A percentile compares a stretch with the other conserved stretches of the same genome.
Conservation (phyloP, 2,797 vertebrate genomes). For the Cynodonichthys magdalenae region DNA sequence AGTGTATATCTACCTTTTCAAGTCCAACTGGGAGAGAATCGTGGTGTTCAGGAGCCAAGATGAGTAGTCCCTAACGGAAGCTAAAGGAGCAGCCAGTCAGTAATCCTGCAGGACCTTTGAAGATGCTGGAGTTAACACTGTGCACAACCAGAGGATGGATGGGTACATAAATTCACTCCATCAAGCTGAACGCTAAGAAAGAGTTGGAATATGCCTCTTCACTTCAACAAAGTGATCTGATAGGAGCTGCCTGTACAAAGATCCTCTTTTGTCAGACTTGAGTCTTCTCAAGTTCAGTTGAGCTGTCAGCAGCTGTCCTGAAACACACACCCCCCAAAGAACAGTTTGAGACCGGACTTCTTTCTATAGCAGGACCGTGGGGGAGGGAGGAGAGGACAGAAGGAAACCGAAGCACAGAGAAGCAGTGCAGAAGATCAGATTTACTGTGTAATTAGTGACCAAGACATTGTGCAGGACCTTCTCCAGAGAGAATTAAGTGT, state of each 20-base stretch:
- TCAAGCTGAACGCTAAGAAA: slow-evolving; percentile 4
- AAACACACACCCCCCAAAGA: slow-evolving; percentile 76
- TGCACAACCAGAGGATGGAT: slow-evolving; percentile 16
- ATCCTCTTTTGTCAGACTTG: slow-evolving; percentile 58
- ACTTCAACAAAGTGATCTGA: slow-evolving; percentile 4
- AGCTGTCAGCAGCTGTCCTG: slow-evolving; percentile 80
- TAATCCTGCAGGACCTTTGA: slow-evolving; percentile 36
- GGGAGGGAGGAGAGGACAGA: slow-evolving; percentile 57
- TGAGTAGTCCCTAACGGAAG: slow-evolving; percentile 35
- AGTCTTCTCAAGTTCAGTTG: slow-evolving; percentile 77
- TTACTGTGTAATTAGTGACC: slow-evolving; percentile 5
- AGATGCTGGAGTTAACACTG: slow-evolving; percentile 11
- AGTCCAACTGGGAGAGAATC: too few relatives aligned
- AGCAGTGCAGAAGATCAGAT: slow-evolving; percentile 17
- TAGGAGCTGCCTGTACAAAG: slow-evolving; percentile 62
- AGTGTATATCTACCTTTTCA: too few relatives aligned
- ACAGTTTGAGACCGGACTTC: slow-evolving; percentile 52
- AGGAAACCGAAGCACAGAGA: slow-evolving; percentile 30
- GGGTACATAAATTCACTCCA: neutral
- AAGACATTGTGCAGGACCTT: slow-evolving; percentile 11
- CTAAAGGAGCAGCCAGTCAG: slow-evolving; percentile 39
- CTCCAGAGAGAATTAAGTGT: slow-evolving; percentile 3
- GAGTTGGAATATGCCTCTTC: slow-evolving; percentile 1
- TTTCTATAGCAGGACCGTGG: slow-evolving; percentile 74
- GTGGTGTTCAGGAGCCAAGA: neutral